phyloP scores from a whole-genome alignment of 2,113 vertebrate genomes.

The Probosciger aterrimus region DNA sequence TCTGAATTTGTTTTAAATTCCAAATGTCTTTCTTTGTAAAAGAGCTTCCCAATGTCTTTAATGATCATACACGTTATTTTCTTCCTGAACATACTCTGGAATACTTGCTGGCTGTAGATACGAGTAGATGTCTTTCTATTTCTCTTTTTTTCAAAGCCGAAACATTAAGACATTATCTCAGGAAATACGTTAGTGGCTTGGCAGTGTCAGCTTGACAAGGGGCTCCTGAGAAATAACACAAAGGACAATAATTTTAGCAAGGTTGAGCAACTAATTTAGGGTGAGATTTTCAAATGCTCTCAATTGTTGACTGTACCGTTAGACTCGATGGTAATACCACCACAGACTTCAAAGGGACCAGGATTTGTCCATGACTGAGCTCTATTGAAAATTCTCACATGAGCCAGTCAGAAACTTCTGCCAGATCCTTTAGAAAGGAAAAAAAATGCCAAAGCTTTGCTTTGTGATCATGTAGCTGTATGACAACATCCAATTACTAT shows the following conservation, averaged over 20 bases:
- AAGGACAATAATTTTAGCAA: slow-evolving; percentile 56
- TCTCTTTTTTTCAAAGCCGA: background rate
- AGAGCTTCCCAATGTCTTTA: background rate
- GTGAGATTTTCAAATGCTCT: background rate
- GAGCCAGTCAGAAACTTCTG: background rate
- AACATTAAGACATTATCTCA: slow-evolving; percentile 55
- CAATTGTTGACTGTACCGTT: background rate
- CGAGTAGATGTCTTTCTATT: background rate
- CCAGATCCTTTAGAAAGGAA: background rate
- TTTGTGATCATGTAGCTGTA: background rate
- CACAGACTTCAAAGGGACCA: background rate
- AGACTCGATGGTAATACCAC: background rate
- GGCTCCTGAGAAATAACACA: slow-evolving; percentile 53
- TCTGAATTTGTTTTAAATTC: background rate
- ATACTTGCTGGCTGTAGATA: background rate
- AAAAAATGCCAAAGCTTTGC: background rate
- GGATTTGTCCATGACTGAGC: background rate
- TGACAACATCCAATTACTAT: background rate
- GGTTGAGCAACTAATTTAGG: slow-evolving; percentile 56
- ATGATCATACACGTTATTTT: background rate
- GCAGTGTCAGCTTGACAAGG: slow-evolving; percentile 14
- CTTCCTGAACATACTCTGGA: background rate
- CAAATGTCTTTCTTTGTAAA: background rate
- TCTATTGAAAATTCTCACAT: background rate
- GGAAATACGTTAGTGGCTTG: slow-evolving; percentile 1